A percentile compares a stretch with the other conserved stretches of the same genome.
Conservation (phyloP, 2,113 vertebrate genomes). For the Gracilinanus agilis region DNA sequence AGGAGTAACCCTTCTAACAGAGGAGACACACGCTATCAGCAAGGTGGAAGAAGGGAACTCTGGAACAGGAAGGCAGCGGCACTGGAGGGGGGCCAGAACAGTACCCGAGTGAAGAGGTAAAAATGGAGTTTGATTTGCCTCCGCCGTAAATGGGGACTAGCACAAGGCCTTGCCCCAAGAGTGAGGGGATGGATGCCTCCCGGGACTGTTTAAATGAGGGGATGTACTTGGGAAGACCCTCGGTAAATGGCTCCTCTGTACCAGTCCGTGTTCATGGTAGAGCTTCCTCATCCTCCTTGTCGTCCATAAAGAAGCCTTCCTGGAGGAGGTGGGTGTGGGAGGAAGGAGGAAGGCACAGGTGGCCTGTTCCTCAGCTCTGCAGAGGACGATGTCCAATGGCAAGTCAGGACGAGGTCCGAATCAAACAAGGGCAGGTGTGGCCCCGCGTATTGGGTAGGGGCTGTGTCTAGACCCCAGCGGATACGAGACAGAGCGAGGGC, state of each 20-base stretch:
- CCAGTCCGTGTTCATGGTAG: background rate
- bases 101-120: background rate
- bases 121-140: background rate
- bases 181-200: fast-evolving
- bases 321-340: background rate
- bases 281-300: background rate
- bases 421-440: background rate
- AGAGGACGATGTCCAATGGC: no score
- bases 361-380: no score
- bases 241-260: background rate
- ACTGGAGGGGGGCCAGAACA: background rate
- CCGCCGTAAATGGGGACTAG: background rate
- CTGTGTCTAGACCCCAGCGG: background rate
- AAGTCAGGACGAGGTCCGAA: no score
- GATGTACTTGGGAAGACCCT: background rate
- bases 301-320: background rate
- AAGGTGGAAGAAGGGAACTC: background rate
- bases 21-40: background rate
- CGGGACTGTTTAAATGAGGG: background rate
- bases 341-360: no score
- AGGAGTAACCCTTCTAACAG: background rate
- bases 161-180: background rate
- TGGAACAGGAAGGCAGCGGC: no score
- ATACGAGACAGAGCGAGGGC: background rate
- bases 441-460: no score